A percentile compares a stretch with the other conserved stretches of the same genome.
These are phyloP conservation scores for Pyrrhia umbra DNA, from an alignment of 2,888 invertebrate genomes.

Conservation along the genomic window DNA sequence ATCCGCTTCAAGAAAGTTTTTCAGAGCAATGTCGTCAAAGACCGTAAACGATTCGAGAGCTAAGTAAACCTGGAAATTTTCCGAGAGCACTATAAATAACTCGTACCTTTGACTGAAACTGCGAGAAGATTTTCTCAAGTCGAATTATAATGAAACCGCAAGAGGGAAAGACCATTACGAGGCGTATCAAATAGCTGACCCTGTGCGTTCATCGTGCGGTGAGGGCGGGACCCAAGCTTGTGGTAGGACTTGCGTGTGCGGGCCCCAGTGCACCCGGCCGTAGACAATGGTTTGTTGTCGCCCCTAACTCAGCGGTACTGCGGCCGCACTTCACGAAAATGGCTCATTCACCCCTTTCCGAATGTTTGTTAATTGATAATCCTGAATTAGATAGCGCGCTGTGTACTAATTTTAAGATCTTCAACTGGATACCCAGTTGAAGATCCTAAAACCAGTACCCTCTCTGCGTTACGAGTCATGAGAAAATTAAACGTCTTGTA, in stretches of 20 bases:
- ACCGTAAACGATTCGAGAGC: slow-evolving; percentile 32
- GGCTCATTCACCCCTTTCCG: slow-evolving; percentile 33
- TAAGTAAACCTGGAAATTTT: slow-evolving; percentile 39
- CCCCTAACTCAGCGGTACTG: slow-evolving; percentile 23
- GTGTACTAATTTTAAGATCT: not conserved
- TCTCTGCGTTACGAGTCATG: not conserved
- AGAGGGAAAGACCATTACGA: slow-evolving; percentile 45
- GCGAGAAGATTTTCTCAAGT: slow-evolving; percentile 40
- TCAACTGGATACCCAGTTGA: not conserved
- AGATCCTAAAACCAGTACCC: no score
- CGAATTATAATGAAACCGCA: slow-evolving; percentile 57
- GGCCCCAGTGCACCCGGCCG: slow-evolving; percentile 40
- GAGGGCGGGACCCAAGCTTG: slow-evolving; percentile 56
- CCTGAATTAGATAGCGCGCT: not conserved
- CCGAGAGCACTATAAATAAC: slow-evolving; percentile 16
- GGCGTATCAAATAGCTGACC: slow-evolving; percentile 55
- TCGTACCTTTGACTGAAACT: slow-evolving; percentile 33
- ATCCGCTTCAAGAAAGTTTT: slow-evolving; percentile 27
- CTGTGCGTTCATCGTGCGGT: slow-evolving; percentile 40
- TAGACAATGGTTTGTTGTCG: slow-evolving; percentile 32
- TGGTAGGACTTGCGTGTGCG: slow-evolving; percentile 50
- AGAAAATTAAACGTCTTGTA: not conserved
- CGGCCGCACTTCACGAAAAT: slow-evolving; percentile 22
- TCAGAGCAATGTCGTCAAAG: slow-evolving; percentile 27
- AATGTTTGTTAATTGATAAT: slow-evolving; percentile 39